Base-by-base conservation (phyloP, 2,113 vertebrate genomes). In the Corythornis cristatus region DNA sequence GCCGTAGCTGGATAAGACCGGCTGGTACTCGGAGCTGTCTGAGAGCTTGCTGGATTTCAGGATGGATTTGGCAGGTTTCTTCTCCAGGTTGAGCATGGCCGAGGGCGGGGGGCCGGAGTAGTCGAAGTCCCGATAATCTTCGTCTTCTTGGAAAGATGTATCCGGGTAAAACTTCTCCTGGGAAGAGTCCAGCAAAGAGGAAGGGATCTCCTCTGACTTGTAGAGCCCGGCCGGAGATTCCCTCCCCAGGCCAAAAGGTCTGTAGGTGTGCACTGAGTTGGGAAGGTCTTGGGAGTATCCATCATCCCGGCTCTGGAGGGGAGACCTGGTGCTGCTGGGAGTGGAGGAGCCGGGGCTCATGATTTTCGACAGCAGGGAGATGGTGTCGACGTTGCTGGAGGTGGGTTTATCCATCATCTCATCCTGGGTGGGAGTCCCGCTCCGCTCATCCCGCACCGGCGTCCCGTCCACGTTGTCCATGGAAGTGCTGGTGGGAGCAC, bases 331-430 rank as follows among this genome's bases (percentile, higher is more conserved):
- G 35, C 98, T 98, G 86, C 98, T 98, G 78, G 98, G 98, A 5
- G 98, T 98, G 0, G 98, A 98, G 3, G 98, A 98, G 14, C 98
- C 98, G 0, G 98, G 97, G 83, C 98, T 98, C 93, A 98, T 98
- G 83, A 98, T 98, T 91, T 98, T 98, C 0, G 98, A 98, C 8
- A 98, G 97, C 83, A 98, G 73, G 50, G 98, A 98, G 87, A 98
- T 95, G 0, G 58, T 98, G 83, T 98, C 92, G 3, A 98, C 96
- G 26, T 60, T 98, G 88, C 98, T 98, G 1, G 98, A 97, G 0
- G 98, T 95, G 0, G 99, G 98, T 13, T 99, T 98, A 94, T 99
- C 99, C 98, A 99, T 99, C 91, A 99, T 99, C 97, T 99, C 99
- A 3, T 99, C 99, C 88, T 99, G 99, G 31, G 99, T 99, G 16